Evolutionary conservation across 2,113 vertebrate genomes (phyloP).

Genomic region (Cheilinus undulatus): DNA sequence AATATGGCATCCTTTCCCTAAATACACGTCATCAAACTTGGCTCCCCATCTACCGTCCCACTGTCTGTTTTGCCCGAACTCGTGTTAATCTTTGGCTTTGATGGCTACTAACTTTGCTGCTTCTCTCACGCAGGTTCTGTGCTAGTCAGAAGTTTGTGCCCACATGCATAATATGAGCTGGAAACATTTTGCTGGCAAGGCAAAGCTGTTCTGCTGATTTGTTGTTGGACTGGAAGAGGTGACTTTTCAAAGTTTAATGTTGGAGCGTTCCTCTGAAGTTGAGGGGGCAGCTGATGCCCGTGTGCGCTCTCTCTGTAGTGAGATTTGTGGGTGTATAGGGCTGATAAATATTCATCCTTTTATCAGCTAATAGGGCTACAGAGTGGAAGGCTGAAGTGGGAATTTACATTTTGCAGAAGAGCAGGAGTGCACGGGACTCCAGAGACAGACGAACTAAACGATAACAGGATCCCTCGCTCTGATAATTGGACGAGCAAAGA

Average conservation of each 20-base stretch:
- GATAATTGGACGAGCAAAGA: constrained; percentile 25
- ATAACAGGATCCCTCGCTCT: constrained; percentile 14
- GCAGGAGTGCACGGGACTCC: constrained; percentile 31
- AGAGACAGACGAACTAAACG: constrained; percentile 28
- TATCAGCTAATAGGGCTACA: constrained; percentile 32
- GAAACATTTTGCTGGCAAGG: constrained; percentile 5
- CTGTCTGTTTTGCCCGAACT: constrained; percentile 36
- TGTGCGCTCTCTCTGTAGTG: not conserved
- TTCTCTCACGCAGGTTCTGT: constrained; percentile 56
- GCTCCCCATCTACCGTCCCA: not conserved
- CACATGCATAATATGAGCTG: constrained; percentile 16
- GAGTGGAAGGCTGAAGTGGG: constrained; percentile 24
- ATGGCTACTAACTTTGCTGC: constrained; percentile 50
- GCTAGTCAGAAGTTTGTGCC: constrained; percentile 6
- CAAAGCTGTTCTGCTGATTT: constrained; percentile 15
- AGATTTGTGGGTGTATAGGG: not conserved
- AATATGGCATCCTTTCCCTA: constrained; percentile 13
- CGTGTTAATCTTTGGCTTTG: constrained; percentile 49
- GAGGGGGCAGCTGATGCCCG: constrained; percentile 7
- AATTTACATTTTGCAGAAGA: constrained; percentile 25
- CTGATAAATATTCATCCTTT: constrained; percentile 39
- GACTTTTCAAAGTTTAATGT: not conserved
- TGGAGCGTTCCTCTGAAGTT: not conserved
- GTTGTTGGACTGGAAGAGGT: constrained; percentile 17
- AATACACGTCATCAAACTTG: not conserved